Conservation (phyloP, 2,888 invertebrate species). For the Drosophila picticornis region DNA sequence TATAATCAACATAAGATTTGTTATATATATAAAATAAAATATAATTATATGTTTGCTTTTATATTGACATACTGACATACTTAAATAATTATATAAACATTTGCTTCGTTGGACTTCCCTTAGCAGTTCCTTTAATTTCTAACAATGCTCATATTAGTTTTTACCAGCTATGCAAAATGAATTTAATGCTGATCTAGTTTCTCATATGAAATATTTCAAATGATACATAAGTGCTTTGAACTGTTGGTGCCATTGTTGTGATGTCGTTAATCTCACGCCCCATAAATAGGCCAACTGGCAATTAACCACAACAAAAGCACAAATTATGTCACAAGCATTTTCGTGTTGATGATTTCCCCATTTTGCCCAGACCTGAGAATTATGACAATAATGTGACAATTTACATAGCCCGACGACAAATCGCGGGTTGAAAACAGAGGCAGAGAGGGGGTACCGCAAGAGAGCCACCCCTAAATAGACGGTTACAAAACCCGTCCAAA, state of each 20-base stretch:
- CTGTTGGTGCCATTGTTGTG: slow-evolving; percentile 23
- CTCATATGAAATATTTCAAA: background rate
- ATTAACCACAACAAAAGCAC: slow-evolving; percentile 78
- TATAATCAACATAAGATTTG: background rate
- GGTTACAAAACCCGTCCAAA: slow-evolving; percentile 52
- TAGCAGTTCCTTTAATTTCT: background rate
- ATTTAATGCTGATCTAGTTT: background rate
- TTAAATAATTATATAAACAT: background rate
- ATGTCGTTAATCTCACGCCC: slow-evolving; percentile 47
- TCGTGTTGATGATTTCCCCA: slow-evolving; percentile 57
- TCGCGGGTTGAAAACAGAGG: slow-evolving; percentile 46
- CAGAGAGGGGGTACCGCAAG: background rate
- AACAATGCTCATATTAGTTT: background rate
- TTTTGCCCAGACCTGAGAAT: slow-evolving; percentile 59
- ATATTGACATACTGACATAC: background rate
- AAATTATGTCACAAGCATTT: slow-evolving; percentile 72
- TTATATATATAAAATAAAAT: too few species aligned
- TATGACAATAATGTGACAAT: slow-evolving; percentile 75
- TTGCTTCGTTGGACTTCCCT: background rate
- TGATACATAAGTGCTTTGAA: slow-evolving; percentile 21
- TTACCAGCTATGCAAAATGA: background rate
- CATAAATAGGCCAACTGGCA: slow-evolving; percentile 45
- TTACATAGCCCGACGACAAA: slow-evolving; percentile 65
- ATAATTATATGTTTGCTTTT: background rate
- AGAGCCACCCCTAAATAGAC: slow-evolving; percentile 56